Conservation (phyloP, 2,888 invertebrate species). For the Congeria kusceri region DNA sequence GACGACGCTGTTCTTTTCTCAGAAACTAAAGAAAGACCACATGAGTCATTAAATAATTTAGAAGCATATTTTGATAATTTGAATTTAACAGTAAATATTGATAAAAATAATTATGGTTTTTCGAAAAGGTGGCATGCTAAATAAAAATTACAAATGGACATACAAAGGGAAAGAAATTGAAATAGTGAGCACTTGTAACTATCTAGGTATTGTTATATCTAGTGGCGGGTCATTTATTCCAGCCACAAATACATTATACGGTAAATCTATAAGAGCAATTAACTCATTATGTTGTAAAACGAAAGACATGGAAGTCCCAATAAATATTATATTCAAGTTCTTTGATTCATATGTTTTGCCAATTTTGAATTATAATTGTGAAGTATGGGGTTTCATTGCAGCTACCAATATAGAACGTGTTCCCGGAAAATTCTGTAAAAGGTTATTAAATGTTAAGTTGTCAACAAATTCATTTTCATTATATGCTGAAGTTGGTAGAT, state of each 20-base stretch:
- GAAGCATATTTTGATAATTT: slow-evolving; percentile 7
- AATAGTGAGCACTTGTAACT: background rate
- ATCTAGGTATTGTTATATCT: slow-evolving; percentile 16
- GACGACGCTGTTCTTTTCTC: slow-evolving; percentile 25
- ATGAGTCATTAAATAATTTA: slow-evolving; percentile 6
- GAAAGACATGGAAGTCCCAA: background rate
- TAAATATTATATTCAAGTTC: slow-evolving; percentile 17
- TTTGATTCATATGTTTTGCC: slow-evolving; percentile 3
- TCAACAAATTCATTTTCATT: background rate
- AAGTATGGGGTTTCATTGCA: slow-evolving; percentile 3
- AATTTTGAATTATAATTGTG: slow-evolving; percentile 13
- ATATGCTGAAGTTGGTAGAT: background rate
- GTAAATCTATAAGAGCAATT: slow-evolving; percentile 9
- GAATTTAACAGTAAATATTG: slow-evolving; percentile 11
- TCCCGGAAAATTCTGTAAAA: background rate
- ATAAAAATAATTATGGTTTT: slow-evolving; percentile 22
- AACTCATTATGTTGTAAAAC: background rate
- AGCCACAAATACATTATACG: background rate
- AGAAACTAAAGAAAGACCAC: background rate
- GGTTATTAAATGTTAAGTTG: background rate
- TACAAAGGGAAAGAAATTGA: background rate
- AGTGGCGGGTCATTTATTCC: slow-evolving; percentile 1
- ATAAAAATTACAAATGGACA: background rate
- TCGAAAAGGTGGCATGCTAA: slow-evolving; percentile 10
- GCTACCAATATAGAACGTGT: slow-evolving; percentile 1